Evolutionary conservation across 2,888 invertebrate genomes (phyloP).

Genomic region (Pseudoips prasinana): DNA sequence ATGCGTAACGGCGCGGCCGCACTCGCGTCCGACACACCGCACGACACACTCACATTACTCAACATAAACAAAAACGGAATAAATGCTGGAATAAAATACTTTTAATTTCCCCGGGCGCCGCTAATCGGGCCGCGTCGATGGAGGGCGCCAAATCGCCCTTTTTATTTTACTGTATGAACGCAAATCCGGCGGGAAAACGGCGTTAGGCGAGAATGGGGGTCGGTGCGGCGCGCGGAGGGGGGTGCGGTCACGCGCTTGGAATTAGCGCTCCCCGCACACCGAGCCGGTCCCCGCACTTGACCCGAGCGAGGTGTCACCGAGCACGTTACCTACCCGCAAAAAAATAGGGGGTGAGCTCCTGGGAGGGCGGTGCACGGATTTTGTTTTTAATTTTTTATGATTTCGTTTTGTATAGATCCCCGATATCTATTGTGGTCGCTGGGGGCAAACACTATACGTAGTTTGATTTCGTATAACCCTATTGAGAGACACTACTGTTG

Average conservation of each 20-base stretch:
- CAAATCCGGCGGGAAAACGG: slow-evolving; percentile 78
- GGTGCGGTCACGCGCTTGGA: slow-evolving; percentile 71
- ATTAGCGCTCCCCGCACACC: slow-evolving; percentile 57
- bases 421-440: slow-evolving; percentile 29
- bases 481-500: no score
- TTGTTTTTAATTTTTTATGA: slow-evolving; percentile 68
- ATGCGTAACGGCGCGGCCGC: slow-evolving; percentile 13
- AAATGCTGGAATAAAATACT: slow-evolving; percentile 79
- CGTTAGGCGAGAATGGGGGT: slow-evolving; percentile 35
- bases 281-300: slow-evolving; percentile 52
- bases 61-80: slow-evolving; percentile 75
- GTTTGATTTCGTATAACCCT: no score
- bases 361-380: slow-evolving; percentile 54
- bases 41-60: slow-evolving; percentile 58
- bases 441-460: slow-evolving; percentile 6
- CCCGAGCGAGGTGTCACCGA: slow-evolving; percentile 73
- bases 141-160: slow-evolving; percentile 79
- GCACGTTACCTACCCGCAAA: slow-evolving; percentile 73
- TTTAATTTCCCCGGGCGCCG: slow-evolving; percentile 80
- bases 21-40: slow-evolving; percentile 40
- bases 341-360: slow-evolving; percentile 53
- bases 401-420: slow-evolving; percentile 53
- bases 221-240: slow-evolving; percentile 29
- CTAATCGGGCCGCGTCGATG: slow-evolving; percentile 76
- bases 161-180: slow-evolving; percentile 78